Evolutionary conservation across 64 coral and sea anemone species (phyloP).

Genomic region (Trachythela sp.): DNA sequence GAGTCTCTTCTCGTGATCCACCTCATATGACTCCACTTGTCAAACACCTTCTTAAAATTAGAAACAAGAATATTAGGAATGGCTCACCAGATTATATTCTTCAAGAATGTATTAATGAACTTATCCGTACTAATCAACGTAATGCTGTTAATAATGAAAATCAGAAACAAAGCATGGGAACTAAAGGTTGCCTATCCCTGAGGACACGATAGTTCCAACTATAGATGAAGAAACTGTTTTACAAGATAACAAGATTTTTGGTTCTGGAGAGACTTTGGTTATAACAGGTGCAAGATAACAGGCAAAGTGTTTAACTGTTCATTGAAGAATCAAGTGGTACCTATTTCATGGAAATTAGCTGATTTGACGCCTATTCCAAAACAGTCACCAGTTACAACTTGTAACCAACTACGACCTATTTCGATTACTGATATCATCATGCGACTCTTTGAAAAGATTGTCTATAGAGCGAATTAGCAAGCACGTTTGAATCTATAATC

Average conservation of each 20-base stretch:
- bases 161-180: background rate
- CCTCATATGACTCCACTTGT: background rate
- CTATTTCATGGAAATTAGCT: too few species aligned
- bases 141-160: slow-evolving; percentile 26
- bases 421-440: too few species aligned
- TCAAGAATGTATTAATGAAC: slow-evolving; percentile 16
- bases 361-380: too few species aligned
- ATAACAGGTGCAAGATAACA: too few species aligned
- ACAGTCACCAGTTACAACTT: too few species aligned
- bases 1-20: background rate
- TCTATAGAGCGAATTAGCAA: too few species aligned
- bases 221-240: background rate
- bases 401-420: too few species aligned
- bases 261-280: too few species aligned
- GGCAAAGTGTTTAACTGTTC: too few species aligned
- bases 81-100: background rate
- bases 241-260: background rate
- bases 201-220: background rate
- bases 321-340: too few species aligned
- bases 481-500: too few species aligned
- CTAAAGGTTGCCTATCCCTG: background rate
- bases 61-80: background rate
- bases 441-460: too few species aligned
- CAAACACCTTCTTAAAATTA: slow-evolving; percentile 19
- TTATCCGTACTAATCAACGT: background rate